Evolutionary conservation across 2,797 vertebrate species (phyloP).

Genomic region (Orestias chungarensis): DNA sequence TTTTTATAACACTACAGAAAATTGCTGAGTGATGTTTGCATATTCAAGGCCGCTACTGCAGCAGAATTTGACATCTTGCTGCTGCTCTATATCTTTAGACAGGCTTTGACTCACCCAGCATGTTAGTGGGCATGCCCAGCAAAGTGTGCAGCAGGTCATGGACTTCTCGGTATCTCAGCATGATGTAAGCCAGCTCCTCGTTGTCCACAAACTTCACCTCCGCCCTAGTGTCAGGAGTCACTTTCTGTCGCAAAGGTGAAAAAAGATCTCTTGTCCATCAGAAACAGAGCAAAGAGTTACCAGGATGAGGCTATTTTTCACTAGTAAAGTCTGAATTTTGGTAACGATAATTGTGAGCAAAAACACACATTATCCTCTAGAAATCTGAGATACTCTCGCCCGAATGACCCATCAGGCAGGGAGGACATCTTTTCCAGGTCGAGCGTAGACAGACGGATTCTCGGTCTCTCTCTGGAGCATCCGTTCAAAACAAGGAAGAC

Average conservation of each 20-base stretch:
- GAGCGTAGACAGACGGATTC: constrained; percentile 88
- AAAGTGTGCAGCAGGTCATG: constrained; percentile 94
- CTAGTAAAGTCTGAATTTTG: neutral
- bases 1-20: too few relatives aligned
- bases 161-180: constrained; percentile 94
- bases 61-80: neutral
- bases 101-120: constrained; percentile 88
- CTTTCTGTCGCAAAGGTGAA: constrained; percentile 75
- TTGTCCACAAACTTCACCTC: constrained; percentile 91
- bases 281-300: neutral
- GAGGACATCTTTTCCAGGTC: constrained; percentile 80
- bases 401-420: constrained; percentile 86
- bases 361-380: constrained; percentile 89
- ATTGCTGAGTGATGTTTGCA: too few relatives aligned
- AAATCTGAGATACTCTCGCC: constrained; percentile 89
- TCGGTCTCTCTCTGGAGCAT: constrained; percentile 86
- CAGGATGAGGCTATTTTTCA: neutral
- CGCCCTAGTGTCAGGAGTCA: constrained; percentile 92
- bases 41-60: neutral
- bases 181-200: constrained; percentile 92
- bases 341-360: neutral
- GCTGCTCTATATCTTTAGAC: neutral
- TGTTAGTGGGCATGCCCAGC: constrained; percentile 95
- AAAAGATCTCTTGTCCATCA: neutral
- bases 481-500: constrained; percentile 3